Conservation (phyloP, 2,113 vertebrate genomes). For the Ursus arctos region DNA sequence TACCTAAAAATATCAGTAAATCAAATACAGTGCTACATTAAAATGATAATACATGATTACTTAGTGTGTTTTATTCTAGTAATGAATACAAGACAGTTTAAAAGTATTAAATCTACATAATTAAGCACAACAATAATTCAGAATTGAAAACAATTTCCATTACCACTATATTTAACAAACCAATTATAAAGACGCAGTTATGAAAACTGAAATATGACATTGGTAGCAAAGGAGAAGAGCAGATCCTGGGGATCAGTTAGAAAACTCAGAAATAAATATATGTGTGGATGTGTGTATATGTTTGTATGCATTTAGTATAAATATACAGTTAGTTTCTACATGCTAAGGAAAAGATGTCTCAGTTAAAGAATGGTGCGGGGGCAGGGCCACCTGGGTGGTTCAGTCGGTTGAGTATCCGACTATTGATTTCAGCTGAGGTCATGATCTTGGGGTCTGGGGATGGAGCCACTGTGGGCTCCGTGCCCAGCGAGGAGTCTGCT, state of each 20-base stretch:
- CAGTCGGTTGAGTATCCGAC: neutral
- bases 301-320: neutral
- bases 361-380: neutral
- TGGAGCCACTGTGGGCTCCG: neutral
- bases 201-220: neutral
- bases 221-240: neutral
- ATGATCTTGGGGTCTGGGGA: neutral
- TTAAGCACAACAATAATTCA: slow-evolving; percentile 8
- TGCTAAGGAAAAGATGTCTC: neutral
- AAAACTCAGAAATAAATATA: neutral
- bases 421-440: neutral
- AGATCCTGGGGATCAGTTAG: neutral
- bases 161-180: neutral
- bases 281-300: neutral
- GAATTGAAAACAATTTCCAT: slow-evolving; percentile 35
- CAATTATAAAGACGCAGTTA: neutral
- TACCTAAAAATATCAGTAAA: slow-evolving; percentile 30
- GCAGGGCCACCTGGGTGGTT: neutral
- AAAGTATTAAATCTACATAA: slow-evolving; percentile 27
- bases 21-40: neutral
- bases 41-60: slow-evolving; percentile 18
- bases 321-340: neutral
- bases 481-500: neutral
- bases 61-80: neutral
- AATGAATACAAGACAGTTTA: neutral